phyloP scores from a whole-genome alignment of 2,113 vertebrate genomes.

The Campylorhamphus procurvoides region DNA sequence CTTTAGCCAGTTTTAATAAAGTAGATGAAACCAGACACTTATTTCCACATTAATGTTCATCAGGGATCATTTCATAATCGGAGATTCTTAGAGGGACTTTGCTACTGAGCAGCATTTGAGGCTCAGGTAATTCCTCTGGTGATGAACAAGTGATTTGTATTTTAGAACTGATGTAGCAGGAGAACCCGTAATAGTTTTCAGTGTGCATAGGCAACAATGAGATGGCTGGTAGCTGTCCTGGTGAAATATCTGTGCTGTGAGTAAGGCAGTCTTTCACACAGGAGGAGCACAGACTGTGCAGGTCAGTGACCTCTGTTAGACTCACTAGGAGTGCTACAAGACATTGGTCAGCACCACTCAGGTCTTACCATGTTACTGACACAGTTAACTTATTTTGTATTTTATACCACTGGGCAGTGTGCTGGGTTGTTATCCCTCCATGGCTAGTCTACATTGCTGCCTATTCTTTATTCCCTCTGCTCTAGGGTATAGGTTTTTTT shows the following conservation, averaged over 20 bases:
- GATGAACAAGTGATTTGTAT: not conserved
- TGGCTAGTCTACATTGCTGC: not conserved
- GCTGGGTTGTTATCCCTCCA: fast-evolving
- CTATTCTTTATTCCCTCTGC: fast-evolving
- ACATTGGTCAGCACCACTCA: not conserved
- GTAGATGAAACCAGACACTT: not conserved
- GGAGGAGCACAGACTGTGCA: not conserved
- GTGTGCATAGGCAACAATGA: not conserved
- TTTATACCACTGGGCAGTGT: fast-evolving
- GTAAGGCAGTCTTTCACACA: not conserved
- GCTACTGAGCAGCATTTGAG: not conserved
- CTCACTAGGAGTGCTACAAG: not conserved
- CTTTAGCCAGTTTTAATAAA: not conserved
- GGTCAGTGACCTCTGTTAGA: not conserved
- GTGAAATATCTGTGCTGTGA: not conserved
- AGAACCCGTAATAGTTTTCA: not conserved
- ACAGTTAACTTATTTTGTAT: not conserved
- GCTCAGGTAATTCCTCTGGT: not conserved
- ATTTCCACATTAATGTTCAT: not conserved
- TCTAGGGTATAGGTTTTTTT: not conserved
- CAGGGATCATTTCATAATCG: not conserved
- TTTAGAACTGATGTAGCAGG: not conserved
- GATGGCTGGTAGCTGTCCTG: not conserved
- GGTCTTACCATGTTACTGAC: not conserved
- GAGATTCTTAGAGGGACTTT: not conserved